phyloP scores from a whole-genome alignment of 2,888 invertebrate species.

The Tipula helvola region DNA sequence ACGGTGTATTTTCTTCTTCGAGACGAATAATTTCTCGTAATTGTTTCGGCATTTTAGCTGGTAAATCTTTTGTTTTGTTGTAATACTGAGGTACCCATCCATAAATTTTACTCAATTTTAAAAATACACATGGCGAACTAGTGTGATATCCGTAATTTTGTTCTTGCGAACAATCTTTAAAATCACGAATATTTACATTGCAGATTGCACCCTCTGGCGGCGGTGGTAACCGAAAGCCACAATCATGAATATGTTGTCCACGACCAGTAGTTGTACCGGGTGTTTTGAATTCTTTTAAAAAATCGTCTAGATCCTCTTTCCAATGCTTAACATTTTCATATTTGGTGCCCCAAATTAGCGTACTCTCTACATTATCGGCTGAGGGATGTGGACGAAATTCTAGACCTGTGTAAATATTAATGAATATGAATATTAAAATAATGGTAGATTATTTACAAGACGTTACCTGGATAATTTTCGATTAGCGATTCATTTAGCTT shows the following conservation, averaged over 20 bases:
- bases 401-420: constrained; percentile 40
- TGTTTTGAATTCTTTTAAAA: constrained; percentile 62
- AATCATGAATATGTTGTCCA: constrained; percentile 62
- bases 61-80: constrained; percentile 55
- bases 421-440: not conserved
- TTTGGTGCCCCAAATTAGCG: constrained; percentile 80
- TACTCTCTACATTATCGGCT: constrained; percentile 76
- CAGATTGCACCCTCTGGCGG: constrained; percentile 66
- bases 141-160: constrained; percentile 81
- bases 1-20: constrained; percentile 34
- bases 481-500: constrained; percentile 75
- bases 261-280: constrained; percentile 58
- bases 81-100: constrained; percentile 80
- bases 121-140: constrained; percentile 85
- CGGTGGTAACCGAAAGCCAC: constrained; percentile 53
- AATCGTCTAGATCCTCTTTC: constrained; percentile 60
- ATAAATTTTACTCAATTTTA: constrained; percentile 92
- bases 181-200: constrained; percentile 69
- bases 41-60: constrained; percentile 58
- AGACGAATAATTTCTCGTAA: constrained; percentile 55
- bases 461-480: constrained; percentile 75
- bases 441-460: not conserved
- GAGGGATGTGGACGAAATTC: constrained; percentile 91
- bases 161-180: constrained; percentile 69
- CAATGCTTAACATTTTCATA: constrained; percentile 64